Evolutionary conservation across 1,140 invertebrate species (phyloP).

Genomic region (Bombus waltoni): DNA sequence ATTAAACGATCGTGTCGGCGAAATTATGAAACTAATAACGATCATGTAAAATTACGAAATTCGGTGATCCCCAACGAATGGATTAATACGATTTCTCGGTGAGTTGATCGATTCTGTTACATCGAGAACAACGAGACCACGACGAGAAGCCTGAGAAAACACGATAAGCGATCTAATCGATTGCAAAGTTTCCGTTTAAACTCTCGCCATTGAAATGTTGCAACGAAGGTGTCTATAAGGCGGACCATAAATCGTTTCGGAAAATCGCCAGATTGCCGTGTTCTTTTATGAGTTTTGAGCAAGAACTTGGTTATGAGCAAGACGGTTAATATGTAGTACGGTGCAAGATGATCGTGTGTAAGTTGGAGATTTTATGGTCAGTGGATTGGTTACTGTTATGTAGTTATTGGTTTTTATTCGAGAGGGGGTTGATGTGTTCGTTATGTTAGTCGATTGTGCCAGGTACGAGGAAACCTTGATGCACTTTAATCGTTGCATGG

Average conservation of each 20-base stretch:
- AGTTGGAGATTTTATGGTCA: background rate
- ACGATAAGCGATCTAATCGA: constrained; percentile 1
- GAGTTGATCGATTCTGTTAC: background rate
- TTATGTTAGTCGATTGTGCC: no score
- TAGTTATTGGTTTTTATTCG: no score
- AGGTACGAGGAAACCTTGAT: no score
- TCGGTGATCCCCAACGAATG: background rate
- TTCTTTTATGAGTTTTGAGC: constrained; percentile 12
- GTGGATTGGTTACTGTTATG: no score
- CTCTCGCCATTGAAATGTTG: no score
- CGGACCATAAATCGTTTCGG: background rate
- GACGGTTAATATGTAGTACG: background rate
- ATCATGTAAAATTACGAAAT: background rate
- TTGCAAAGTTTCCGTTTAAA: background rate
- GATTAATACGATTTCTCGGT: background rate
- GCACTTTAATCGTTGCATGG: no score
- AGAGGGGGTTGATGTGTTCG: no score
- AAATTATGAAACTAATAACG: constrained; percentile 4
- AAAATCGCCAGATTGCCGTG: background rate
- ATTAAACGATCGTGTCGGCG: background rate
- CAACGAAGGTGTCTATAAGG: background rate
- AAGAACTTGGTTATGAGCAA: background rate
- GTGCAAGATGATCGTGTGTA: background rate
- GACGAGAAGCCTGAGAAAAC: background rate
- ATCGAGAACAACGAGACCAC: background rate